Conservation (phyloP, 2,113 vertebrate species). For the Silurus meridionalis region DNA sequence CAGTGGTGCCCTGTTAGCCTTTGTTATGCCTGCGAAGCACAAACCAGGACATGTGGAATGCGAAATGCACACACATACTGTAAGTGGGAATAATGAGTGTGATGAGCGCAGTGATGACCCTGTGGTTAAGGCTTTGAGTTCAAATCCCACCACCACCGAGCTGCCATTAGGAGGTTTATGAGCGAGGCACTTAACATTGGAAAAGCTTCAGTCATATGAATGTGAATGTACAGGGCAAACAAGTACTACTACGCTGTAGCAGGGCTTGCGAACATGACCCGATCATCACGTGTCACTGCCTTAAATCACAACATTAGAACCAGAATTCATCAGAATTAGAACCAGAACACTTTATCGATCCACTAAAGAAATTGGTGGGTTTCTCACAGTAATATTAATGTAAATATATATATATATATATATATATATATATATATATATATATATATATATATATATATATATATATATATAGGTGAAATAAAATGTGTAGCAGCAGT, state of each 20-base stretch:
- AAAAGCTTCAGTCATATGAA: background rate
- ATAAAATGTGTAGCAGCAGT: too few relatives aligned
- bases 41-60: background rate
- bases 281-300: background rate
- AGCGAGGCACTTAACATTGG: background rate
- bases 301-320: too few relatives aligned
- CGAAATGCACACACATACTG: background rate
- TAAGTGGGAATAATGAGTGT: background rate
- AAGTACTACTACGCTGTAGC: background rate
- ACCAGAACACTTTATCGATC: too few relatives aligned
- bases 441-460: too few relatives aligned
- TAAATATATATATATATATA: too few relatives aligned
- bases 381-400: too few relatives aligned
- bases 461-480: too few relatives aligned
- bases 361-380: too few relatives aligned
- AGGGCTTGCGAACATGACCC: background rate
- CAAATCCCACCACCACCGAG: background rate
- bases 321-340: too few relatives aligned
- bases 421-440: too few relatives aligned
- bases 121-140: background rate
- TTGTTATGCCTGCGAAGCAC: background rate
- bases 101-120: background rate
- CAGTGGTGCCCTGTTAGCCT: slow-evolving; percentile 6
- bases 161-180: background rate
- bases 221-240: background rate